These are phyloP conservation scores for Gila orcuttii DNA, from an alignment of 2,113 vertebrate genomes.

Conservation along the genomic window DNA sequence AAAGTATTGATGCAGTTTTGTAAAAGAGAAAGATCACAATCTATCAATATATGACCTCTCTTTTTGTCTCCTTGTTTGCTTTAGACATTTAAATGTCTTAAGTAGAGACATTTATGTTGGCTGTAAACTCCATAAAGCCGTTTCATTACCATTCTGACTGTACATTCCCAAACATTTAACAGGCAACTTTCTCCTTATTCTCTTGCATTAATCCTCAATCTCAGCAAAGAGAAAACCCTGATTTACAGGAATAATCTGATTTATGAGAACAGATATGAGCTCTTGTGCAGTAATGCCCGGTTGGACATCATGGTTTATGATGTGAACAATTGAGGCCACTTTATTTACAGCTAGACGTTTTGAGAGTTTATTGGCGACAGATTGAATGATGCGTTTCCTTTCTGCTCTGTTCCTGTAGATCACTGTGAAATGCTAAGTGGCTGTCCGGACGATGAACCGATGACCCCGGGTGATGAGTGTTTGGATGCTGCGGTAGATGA, in stretches of 20 bases:
- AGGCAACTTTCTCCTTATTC: neutral
- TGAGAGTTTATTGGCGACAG: neutral
- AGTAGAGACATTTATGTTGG: neutral
- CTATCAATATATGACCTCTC: neutral
- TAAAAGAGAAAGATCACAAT: neutral
- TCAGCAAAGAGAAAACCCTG: neutral
- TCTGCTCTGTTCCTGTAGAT: slow-evolving; percentile 69
- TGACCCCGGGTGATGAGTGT: slow-evolving; percentile 87
- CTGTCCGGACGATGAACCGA: slow-evolving; percentile 90
- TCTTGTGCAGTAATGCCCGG: neutral
- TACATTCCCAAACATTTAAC: neutral
- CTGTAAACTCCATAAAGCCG: neutral
- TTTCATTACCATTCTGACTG: slow-evolving; percentile 1
- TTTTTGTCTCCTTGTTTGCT: neutral
- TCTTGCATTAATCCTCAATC: neutral
- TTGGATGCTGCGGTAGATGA: slow-evolving; percentile 90
- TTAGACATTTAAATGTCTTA: neutral
- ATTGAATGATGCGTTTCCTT: slow-evolving; percentile 36
- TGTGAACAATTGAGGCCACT: slow-evolving; percentile 26
- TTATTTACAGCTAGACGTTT: neutral
- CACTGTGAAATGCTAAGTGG: slow-evolving; percentile 89
- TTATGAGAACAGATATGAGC: slow-evolving; percentile 33
- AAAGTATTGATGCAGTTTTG: neutral
- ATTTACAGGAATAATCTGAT: slow-evolving; percentile 24
- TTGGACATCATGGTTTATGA: slow-evolving; percentile 35